Conservation (phyloP, 2,113 vertebrate species). For the Stercorarius parasiticus region DNA sequence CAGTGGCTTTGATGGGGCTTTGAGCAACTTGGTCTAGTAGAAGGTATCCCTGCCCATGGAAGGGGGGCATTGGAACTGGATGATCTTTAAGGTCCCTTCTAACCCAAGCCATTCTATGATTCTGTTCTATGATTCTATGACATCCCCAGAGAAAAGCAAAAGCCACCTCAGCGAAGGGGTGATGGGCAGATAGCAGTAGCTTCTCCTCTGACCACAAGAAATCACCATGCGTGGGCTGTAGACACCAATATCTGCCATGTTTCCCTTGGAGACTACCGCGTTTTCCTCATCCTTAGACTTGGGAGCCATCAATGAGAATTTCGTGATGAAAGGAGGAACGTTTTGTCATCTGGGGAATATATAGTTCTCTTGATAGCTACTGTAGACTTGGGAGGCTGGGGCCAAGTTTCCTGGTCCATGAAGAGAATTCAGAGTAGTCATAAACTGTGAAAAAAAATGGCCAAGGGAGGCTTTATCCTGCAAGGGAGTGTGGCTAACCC, state of each 20-base stretch:
- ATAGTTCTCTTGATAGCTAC: neutral
- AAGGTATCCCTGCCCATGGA: too few species aligned
- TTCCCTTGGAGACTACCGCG: fast-evolving
- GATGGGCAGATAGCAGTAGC: neutral
- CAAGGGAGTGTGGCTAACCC: neutral
- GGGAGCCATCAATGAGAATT: neutral
- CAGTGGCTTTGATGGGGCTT: too few species aligned
- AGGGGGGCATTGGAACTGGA: too few species aligned
- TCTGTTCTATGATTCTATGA: too few species aligned
- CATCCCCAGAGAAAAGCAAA: neutral
- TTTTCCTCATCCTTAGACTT: neutral
- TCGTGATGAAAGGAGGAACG: fast-evolving
- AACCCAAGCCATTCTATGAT: too few species aligned
- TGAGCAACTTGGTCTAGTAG: too few species aligned
- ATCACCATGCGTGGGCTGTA: neutral
- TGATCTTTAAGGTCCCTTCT: too few species aligned
- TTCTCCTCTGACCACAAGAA: neutral
- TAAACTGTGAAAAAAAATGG: neutral
- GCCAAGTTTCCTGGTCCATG: neutral
- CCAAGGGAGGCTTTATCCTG: neutral
- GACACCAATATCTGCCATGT: neutral
- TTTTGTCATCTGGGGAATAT: neutral
- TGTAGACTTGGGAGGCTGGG: neutral
- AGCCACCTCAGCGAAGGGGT: fast-evolving
- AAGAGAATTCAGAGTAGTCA: neutral